phyloP scores from a whole-genome alignment of 2,113 vertebrate species.

The Ceratotherium simum region DNA sequence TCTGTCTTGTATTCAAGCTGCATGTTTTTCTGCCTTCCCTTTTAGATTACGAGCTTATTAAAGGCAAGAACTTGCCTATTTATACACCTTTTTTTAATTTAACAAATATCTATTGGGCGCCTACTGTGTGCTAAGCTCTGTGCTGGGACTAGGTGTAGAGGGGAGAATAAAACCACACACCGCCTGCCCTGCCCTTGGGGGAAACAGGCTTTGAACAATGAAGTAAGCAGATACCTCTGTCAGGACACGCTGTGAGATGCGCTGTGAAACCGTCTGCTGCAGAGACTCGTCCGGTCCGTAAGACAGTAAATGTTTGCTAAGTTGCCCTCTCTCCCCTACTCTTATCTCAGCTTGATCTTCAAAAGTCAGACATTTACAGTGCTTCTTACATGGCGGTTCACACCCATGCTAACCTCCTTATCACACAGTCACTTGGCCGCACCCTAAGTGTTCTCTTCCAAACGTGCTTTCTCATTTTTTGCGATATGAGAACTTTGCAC shows the following conservation, averaged over 20 bases:
- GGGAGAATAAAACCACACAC: background rate
- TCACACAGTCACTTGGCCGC: background rate
- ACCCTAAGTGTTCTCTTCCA: background rate
- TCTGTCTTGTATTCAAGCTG: background rate
- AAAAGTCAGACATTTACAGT: background rate
- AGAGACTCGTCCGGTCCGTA: background rate
- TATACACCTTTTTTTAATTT: background rate
- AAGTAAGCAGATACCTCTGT: background rate
- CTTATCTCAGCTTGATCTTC: background rate
- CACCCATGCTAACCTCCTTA: background rate
- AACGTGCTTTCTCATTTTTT: background rate
- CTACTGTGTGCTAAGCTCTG: background rate
- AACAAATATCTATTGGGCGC: background rate
- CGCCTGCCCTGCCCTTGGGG: background rate
- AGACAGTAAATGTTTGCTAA: background rate
- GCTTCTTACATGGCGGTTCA: background rate
- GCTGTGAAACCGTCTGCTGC: background rate
- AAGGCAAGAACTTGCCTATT: background rate
- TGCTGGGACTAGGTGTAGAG: background rate
- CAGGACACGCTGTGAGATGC: background rate
- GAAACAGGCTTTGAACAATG: background rate
- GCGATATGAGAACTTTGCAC: background rate
- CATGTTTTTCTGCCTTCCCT: background rate
- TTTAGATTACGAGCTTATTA: background rate
- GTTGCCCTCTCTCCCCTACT: background rate